Percentiles rank a stretch among this genome's conserved stretches.
phyloP scores from a whole-genome alignment of 2,888 invertebrate species.

The Spodoptera littoralis region DNA sequence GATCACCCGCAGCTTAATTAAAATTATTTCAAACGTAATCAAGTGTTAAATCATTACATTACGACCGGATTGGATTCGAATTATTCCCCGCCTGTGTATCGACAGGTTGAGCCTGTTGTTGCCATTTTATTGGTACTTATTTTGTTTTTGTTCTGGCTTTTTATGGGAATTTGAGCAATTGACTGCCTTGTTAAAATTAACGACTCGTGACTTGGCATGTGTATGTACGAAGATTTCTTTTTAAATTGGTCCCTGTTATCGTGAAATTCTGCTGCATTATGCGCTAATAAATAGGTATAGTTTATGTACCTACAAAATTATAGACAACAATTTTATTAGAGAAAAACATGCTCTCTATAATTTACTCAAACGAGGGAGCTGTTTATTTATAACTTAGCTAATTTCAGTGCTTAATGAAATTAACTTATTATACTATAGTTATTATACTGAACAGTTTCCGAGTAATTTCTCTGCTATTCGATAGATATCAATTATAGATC shows the following conservation, averaged over 20 bases:
- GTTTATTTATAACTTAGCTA: too few species aligned
- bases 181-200: conserved; percentile 25
- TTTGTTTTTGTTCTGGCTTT: conserved; percentile 17
- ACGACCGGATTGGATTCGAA: background rate
- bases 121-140: conserved; percentile 28
- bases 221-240: conserved; percentile 1
- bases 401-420: too few species aligned
- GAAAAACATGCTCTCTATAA: too few species aligned
- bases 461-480: too few species aligned
- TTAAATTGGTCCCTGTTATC: background rate
- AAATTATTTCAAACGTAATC: conserved; percentile 45
- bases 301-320: too few species aligned
- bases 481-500: too few species aligned
- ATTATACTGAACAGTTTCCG: too few species aligned
- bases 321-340: too few species aligned
- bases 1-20: conserved; percentile 43
- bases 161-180: conserved; percentile 23
- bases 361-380: too few species aligned
- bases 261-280: too few species aligned
- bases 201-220: conserved; percentile 19
- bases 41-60: conserved; percentile 38
- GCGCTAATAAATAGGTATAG: too few species aligned
- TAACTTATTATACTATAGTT: too few species aligned
- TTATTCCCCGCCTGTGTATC: conserved; percentile 6
- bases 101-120: conserved; percentile 13